Evolutionary conservation across 1,140 invertebrate genomes (phyloP), one percentile per base, ranked within the genome.

Genomic region (Zaprionus inermis): DNA sequence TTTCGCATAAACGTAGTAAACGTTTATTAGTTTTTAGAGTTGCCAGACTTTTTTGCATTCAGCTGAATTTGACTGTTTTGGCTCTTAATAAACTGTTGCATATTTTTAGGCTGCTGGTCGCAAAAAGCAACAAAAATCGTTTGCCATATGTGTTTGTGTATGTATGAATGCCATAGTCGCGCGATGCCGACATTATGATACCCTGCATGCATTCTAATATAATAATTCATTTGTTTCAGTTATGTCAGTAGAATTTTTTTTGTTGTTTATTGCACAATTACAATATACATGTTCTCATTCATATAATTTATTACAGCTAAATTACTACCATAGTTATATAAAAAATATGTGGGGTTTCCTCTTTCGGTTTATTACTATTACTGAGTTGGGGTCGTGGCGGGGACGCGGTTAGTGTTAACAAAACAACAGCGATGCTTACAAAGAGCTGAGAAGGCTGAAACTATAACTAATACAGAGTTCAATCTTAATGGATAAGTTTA

Each of bases 181-280:
- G n/a, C n/a, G n/a, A n/a, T n/a, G n/a, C n/a, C n/a, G n/a, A n/a
- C n/a, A n/a, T n/a, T n/a, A n/a, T n/a, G n/a, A n/a, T n/a, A n/a
- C n/a, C n/a, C n/a, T n/a, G n/a, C n/a, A 32, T 32, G 30, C 30
- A 32, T 7, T 32, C 11, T 36, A 2, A 11, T 9, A 41, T 41
- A 16, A 10, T 16, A 44, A 49, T 49, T 49, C 12, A 54, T 30
- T 46, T 44, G 10, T 34, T 79, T 81, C 52, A 78, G 68, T 89
- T 90, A 89, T 90, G 85, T 84, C 84, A 90, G 84, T 89, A 81
- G 61, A 74, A 66, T 82, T 75, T 68, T 75, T 72, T 89, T 84
- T 82, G 66, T 81, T 84, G 89, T 91, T 91, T 91, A 91, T 91
- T 91, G 88, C 88, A 91, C 88, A 91, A 78, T 81, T 91, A 91